Evolutionary conservation across 1,140 invertebrate genomes (phyloP).

Genomic region (Meloidogyne hapla): DNA sequence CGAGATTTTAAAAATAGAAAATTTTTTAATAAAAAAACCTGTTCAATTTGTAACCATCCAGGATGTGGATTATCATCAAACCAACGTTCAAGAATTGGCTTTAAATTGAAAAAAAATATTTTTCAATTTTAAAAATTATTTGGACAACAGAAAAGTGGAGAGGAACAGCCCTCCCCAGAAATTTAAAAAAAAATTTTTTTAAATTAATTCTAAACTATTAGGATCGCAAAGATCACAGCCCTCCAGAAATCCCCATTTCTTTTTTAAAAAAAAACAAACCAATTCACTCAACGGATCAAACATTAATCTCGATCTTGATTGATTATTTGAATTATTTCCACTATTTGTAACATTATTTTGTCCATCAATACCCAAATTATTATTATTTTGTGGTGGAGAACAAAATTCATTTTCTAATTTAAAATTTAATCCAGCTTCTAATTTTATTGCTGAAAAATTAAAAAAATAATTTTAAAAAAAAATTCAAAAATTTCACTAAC

Average conservation of each 20-base stretch:
- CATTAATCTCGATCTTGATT: constrained; percentile 62
- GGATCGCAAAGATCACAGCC: too few relatives aligned
- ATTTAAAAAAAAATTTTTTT: too few relatives aligned
- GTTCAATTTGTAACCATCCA: constrained; percentile 62
- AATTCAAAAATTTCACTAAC: neutral
- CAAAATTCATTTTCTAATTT: neutral
- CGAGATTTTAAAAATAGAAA: neutral
- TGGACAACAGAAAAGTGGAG: too few relatives aligned
- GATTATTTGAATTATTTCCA: constrained; percentile 15
- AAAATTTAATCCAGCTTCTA: neutral
- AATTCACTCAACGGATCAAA: constrained; percentile 61
- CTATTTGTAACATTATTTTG: neutral
- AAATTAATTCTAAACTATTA: too few relatives aligned
- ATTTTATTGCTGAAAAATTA: constrained; percentile 8
- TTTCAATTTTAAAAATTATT: too few relatives aligned
- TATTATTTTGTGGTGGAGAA: neutral
- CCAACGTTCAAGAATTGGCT: constrained; percentile 56
- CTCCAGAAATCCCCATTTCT: too few relatives aligned
- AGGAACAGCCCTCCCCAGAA: too few relatives aligned
- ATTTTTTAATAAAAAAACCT: constrained; percentile 20
- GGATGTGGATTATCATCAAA: constrained; percentile 61
- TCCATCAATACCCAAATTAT: neutral
- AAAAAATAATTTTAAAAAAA: constrained; percentile 13
- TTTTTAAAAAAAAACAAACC: constrained; percentile 17
- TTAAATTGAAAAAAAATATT: constrained; percentile 28